These are phyloP conservation scores for Syngnathus rostellatus DNA, from an alignment of 2,797 vertebrate species.

Conservation along the genomic window DNA sequence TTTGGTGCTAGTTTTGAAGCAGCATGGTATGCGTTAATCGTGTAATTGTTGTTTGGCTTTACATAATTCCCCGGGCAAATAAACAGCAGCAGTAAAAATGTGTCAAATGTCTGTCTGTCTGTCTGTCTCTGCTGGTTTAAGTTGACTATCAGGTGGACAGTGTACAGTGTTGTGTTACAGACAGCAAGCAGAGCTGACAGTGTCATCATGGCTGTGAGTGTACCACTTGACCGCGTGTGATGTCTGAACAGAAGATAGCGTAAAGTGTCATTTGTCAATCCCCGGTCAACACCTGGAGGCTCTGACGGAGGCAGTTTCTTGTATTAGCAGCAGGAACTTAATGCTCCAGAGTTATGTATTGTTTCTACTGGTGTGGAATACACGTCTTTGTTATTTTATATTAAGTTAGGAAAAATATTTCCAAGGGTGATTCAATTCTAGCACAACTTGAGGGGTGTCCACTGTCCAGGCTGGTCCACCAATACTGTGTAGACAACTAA, in stretches of 20 bases:
- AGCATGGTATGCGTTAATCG: too few species aligned
- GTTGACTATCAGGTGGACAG: not conserved
- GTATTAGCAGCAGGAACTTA: not conserved
- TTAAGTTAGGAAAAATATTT: not conserved
- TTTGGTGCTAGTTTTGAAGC: too few species aligned
- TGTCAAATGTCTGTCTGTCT: not conserved
- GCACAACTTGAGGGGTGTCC: not conserved
- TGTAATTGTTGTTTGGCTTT: not conserved
- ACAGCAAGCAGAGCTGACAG: constrained; percentile 7
- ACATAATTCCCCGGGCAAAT: not conserved
- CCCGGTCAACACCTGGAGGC: constrained; percentile 37
- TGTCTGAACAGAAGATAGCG: constrained; percentile 11
- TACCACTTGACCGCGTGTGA: not conserved
- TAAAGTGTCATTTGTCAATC: constrained; percentile 22
- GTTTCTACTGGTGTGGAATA: not conserved
- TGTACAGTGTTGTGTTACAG: not conserved
- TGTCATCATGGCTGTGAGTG: constrained; percentile 1
- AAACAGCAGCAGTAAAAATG: not conserved
- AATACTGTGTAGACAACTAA: not conserved
- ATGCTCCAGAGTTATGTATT: not conserved
- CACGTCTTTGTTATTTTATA: not conserved
- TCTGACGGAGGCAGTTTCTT: not conserved
- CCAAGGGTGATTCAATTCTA: not conserved
- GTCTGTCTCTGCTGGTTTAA: not conserved
- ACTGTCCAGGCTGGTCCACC: not conserved